Percentiles rank a stretch among this genome's conserved stretches.
Conservation (phyloP, 1,140 invertebrate genomes). For the Pteromalus puparum region DNA sequence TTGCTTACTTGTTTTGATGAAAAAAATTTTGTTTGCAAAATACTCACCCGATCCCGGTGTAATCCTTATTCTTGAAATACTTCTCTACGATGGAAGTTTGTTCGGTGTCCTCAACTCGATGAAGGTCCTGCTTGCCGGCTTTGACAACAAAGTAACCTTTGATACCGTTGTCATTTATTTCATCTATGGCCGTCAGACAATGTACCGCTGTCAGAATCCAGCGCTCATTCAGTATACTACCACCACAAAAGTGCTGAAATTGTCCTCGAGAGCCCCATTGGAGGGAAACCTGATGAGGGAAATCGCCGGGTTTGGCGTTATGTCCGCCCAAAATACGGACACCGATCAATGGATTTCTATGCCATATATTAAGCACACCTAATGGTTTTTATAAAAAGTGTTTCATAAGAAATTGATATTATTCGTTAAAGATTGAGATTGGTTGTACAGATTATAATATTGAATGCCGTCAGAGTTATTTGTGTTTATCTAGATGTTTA, state of each 20-base stretch:
- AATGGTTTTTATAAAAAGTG: no score
- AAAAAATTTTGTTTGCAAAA: neutral
- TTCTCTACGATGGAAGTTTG: conserved; percentile 69
- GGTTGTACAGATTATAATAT: no score
- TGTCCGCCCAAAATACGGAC: conserved; percentile 64
- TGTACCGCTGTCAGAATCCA: conserved; percentile 77
- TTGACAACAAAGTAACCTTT: conserved; percentile 19
- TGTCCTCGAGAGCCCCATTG: conserved; percentile 27
- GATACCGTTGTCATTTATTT: neutral
- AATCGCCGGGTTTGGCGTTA: conserved; percentile 62
- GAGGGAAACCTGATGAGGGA: conserved; percentile 64
- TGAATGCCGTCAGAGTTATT: no score
- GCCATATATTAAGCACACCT: no score
- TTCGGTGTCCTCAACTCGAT: conserved; percentile 64
- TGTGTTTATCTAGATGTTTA: no score
- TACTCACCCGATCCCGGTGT: neutral
- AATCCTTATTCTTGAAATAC: conserved; percentile 73
- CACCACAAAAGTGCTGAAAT: conserved; percentile 73
- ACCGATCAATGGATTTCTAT: neutral
- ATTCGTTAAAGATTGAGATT: no score
- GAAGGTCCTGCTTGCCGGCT: conserved; percentile 22
- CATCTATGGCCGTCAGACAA: conserved; percentile 60
- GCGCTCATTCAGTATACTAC: conserved; percentile 70
- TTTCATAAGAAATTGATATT: no score
- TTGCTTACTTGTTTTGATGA: conserved; percentile 62